These are phyloP conservation scores for Hylomyscus alleni DNA, from an alignment of 2,797 vertebrate species.

Conservation along the genomic window DNA sequence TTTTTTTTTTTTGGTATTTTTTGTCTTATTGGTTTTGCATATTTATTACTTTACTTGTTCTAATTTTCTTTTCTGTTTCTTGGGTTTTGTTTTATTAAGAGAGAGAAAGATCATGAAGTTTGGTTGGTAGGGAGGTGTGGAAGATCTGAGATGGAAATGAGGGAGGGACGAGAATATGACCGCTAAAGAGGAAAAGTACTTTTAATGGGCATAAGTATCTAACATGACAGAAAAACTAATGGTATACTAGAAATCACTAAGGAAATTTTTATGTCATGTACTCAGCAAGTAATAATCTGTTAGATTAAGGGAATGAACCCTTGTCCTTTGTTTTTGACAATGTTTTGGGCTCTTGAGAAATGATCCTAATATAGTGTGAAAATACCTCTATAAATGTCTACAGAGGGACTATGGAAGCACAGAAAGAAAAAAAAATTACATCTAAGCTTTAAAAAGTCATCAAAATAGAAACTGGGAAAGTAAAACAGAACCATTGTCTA, in stretches of 20 bases:
- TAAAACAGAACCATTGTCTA: background rate
- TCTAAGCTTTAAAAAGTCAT: background rate
- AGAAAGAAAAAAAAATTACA: background rate
- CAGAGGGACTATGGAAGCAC: background rate
- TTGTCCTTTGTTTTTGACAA: background rate
- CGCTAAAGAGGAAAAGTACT: background rate
- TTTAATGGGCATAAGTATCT: background rate
- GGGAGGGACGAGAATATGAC: background rate
- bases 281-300: background rate
- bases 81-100: background rate
- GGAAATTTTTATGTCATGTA: background rate
- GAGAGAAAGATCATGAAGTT: background rate
- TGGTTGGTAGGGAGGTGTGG: background rate
- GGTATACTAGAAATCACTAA: background rate
- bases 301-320: background rate
- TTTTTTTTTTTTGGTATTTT: background rate
- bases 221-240: background rate
- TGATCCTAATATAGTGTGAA: background rate
- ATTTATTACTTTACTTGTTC: background rate
- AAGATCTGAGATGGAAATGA: background rate
- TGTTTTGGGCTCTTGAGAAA: background rate
- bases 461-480: background rate
- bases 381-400: background rate
- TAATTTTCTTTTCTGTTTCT: background rate
- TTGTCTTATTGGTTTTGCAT: background rate